phyloP scores from a whole-genome alignment of 2,113 vertebrate genomes.

The Nothobranchius kuhntae region DNA sequence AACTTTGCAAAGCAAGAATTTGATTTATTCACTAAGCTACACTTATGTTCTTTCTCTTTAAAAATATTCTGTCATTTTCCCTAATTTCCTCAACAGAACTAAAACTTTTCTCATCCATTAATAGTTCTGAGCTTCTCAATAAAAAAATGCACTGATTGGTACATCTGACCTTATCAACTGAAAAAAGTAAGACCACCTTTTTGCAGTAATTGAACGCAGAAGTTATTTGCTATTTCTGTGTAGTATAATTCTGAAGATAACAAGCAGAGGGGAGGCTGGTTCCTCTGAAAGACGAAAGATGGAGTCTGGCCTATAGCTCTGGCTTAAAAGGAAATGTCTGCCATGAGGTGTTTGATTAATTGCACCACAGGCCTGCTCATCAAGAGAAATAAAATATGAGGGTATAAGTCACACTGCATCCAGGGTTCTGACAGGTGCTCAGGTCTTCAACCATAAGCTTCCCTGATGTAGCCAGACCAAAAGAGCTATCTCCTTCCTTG shows the following conservation, averaged over 20 bases:
- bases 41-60: too few relatives aligned
- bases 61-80: too few relatives aligned
- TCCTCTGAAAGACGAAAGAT: slow-evolving; percentile 47
- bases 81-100: too few relatives aligned
- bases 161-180: too few relatives aligned
- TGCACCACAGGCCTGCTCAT: slow-evolving; percentile 65
- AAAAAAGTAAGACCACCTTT: too few relatives aligned
- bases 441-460: slow-evolving; percentile 41
- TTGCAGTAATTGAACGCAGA: too few relatives aligned
- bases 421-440: slow-evolving; percentile 51
- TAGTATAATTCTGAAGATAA: slow-evolving; percentile 39
- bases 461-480: slow-evolving; percentile 23
- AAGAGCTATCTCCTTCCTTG: slow-evolving; percentile 16
- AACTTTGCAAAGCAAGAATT: too few relatives aligned
- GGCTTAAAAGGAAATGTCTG: slow-evolving; percentile 60
- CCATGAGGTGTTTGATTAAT: slow-evolving; percentile 66
- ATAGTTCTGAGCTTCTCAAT: too few relatives aligned
- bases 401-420: slow-evolving; percentile 58
- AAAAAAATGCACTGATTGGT: too few relatives aligned
- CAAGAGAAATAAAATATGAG: slow-evolving; percentile 71
- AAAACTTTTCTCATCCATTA: too few relatives aligned
- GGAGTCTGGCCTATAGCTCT: slow-evolving; percentile 36
- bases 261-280: slow-evolving; percentile 33
- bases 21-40: too few relatives aligned
- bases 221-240: too few relatives aligned